Evolutionary conservation across 37 sponge, comb jelly and placozoan genomes (phyloP), one percentile per base, ranked within the genome.

Genomic region (Agelas oroides): DNA sequence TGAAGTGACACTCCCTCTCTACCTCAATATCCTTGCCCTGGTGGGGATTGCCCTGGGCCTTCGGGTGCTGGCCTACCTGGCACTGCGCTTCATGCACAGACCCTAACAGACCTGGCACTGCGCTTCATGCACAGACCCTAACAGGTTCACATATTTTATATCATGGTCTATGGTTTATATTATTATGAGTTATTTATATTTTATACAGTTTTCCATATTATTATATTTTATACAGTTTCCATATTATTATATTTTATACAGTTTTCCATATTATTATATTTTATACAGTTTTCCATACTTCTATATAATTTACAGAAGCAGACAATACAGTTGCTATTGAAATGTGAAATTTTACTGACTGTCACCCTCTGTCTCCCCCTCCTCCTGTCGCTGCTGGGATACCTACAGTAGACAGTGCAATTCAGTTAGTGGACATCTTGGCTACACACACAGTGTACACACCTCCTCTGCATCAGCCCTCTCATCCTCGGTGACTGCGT

Each of bases 391-490:
- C 31, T 77, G 77, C n/a, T 77, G 36, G n/a, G 63, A 77, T 12
- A 60, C 21, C 77, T 77, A 33, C 37, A 61, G 62, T 40, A 8
- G 6, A 46, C 3, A 8, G 46, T n/a, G n/a, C n/a, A n/a, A n/a
- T 6, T 15, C 18, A 19, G 58, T 19, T 56, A 56, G 18, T 56
- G 18, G 58, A 19, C 17, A 56, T 56, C 58, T 18, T 56, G 58
- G 18, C 58, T 18, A 56, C 17, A 56, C 17, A 15, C 58, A 56
- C 15, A 19, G 58, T 15, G 1, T 11, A 53, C 80, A 30, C 24
- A 97, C 92, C 86, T 98, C 98, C 68, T 98, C 94, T 24, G 98
- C 96, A 68, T 98, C 98, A 33, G 71, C 78, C 53, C 98, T 77
- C 59, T 98, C 98, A 24, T 98, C 98, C 53, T 94, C 86, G 17